Base-by-base conservation (phyloP, 2,888 invertebrate species). In the Chirona hameri region DNA sequence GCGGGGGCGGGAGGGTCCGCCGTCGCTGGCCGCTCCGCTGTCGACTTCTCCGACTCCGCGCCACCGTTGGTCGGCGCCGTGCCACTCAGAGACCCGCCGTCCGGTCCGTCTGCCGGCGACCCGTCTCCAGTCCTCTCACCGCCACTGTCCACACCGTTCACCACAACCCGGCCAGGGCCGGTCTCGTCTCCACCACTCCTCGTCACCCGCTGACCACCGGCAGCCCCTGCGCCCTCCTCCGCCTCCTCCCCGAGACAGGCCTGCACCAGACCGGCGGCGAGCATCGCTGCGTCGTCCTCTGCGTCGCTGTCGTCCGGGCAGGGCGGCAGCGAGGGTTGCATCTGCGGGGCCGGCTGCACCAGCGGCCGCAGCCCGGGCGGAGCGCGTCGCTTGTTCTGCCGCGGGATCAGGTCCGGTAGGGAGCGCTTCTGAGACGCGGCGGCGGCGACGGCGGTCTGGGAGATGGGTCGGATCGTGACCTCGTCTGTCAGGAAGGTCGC, bases 391-490 rank as follows among this genome's bases (percentile, higher is more conserved):
- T 76, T 76, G 39, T 24, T 39, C 10, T 39, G 46, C 39, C 39
- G 76, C 76, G 76, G 76, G 76, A 76, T 76, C 46, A 76, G 46
- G 76, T 76, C 76, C 10, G 76, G 76, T 39, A 76, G 46, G 4
- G 39, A 31, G 76, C 76, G 76, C 24, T 76, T 76, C 21, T 10
- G 76, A 24, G 21, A 39, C 39, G 76, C 76, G 24, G 27, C 12
- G 24, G 24, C 31, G 60, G n/a, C 60, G n/a, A n/a, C 60, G 21
- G n/a, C 12, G 9, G 21, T 24, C 76, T 24, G 39, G 15, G 76
- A 24, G 76, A 76, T 76, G 7, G 76, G 76, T 9, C 46, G 76
- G 46, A 76, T 76, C 15, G 76, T 76, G 0, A 76, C 76, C 76
- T 76, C 76, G 21, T 76, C 76, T 9, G 76, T 76, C 39, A 76